Base-by-base conservation (phyloP, 1,140 invertebrate genomes). In the Portunus trituberculatus region DNA sequence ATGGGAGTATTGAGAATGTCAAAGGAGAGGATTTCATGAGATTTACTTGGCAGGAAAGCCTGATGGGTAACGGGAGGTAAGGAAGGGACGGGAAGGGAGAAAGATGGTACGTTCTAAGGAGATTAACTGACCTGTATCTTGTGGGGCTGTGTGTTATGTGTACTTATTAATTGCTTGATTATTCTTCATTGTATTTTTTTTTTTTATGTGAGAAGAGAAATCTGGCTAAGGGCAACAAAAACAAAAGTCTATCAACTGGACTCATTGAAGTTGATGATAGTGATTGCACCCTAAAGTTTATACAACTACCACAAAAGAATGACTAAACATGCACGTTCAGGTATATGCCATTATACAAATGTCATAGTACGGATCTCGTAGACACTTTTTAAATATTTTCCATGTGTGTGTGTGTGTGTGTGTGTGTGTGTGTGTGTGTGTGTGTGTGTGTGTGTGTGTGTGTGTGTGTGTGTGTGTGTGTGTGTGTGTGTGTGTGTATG, bases 11-110 rank as follows among this genome's bases (percentile, higher is more conserved):
- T 90, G 89, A 46, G 59, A 52, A 91, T 91, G 89, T 91, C 89
- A 91, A 91, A 91, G 89, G 89, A n/a, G 48, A 91, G 89, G 89
- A 91, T 91, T 91, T 91, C 89, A n/a, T 91, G 89, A 52, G 89
- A 91, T 91, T 28, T 91, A 52, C 46, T 91, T 91, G 89, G 89
- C 45, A 46, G 89, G 89, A 46, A 91, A 0, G 89, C 52, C 52
- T 20, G 39, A 91, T 46, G 31, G 48, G 46, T 29, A 46, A 28
- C 14, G 3, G 89, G 46, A 48, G 89, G 89, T 4, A 12, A 20
- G n/a, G 10, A 91, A 8, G n/a, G 48, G n/a, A 32, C 4, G 86
- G 16, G 86, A 88, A 45, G 31, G 86, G 45, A 12, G 16, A 31
- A 88, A 31, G 16, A 32, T 7, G 86, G 45, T n/a, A 39, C 6